phyloP scores from a whole-genome alignment of 2,888 invertebrate species.

The Lepidochitona cinerea region DNA sequence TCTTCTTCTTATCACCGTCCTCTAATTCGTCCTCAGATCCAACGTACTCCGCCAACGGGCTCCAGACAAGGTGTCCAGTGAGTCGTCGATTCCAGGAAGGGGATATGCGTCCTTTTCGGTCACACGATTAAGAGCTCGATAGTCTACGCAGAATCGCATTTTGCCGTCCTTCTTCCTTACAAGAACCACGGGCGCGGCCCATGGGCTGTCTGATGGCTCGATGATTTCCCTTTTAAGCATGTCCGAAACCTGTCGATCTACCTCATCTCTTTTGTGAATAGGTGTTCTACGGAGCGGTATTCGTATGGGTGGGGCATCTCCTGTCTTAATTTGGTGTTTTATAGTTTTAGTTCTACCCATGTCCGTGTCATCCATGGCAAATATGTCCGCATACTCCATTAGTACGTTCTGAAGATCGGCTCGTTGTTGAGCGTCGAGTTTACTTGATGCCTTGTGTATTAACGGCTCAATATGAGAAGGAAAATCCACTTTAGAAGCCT shows the following conservation, averaged over 20 bases:
- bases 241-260: constrained; percentile 21
- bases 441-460: no score
- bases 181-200: constrained; percentile 27
- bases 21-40: constrained; percentile 11
- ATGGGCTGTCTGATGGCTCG: constrained; percentile 26
- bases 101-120: constrained; percentile 13
- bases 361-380: constrained; percentile 13
- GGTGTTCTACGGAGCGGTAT: constrained; percentile 21
- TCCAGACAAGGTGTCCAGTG: constrained; percentile 1
- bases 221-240: constrained; percentile 25
- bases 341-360: constrained; percentile 17
- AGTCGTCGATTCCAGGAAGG: constrained; percentile 19
- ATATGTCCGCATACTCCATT: constrained; percentile 14
- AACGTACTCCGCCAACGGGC: constrained; percentile 15
- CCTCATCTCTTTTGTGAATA: constrained; percentile 20
- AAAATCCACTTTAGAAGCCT: no score
- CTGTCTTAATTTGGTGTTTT: constrained; percentile 25
- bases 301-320: constrained; percentile 23
- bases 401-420: not conserved
- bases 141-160: constrained; percentile 21
- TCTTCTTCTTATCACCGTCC: constrained; percentile 16
- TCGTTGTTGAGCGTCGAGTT: not conserved
- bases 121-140: constrained; percentile 5
- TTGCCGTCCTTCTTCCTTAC: constrained; percentile 33
- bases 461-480: no score